Conservation (phyloP, 2,113 vertebrate species). For the Hylia prasina region DNA sequence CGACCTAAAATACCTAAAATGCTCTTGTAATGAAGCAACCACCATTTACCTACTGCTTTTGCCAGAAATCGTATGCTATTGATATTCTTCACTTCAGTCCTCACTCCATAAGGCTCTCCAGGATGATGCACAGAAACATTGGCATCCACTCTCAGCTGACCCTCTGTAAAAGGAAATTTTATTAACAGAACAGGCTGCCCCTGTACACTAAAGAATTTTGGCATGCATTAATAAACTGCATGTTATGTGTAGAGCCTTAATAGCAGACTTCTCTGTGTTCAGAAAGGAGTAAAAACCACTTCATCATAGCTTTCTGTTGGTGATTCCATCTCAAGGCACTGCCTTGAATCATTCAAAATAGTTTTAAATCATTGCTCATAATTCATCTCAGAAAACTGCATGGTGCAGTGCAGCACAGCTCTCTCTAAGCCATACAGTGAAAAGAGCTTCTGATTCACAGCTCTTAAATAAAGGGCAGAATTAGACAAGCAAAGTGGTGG, state of each 20-base stretch:
- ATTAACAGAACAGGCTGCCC: background rate
- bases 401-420: background rate
- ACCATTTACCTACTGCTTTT: conserved; percentile 85
- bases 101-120: conserved; percentile 84
- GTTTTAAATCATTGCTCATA: background rate
- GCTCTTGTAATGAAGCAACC: background rate
- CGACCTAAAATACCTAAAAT: background rate
- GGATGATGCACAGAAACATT: conserved; percentile 91
- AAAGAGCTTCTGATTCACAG: background rate
- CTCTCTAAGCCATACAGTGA: background rate
- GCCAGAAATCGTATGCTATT: conserved; percentile 90
- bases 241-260: background rate
- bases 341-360: background rate
- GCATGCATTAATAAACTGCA: background rate
- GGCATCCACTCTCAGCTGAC: conserved; percentile 95
- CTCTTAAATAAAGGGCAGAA: background rate
- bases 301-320: background rate
- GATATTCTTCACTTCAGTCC: conserved; percentile 98
- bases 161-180: conserved; percentile 76
- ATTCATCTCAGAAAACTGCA: background rate
- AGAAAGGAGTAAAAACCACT: background rate
- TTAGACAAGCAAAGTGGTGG: background rate
- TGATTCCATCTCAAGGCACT: background rate
- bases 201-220: background rate
- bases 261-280: background rate